Evolutionary conservation across 2,888 invertebrate genomes (phyloP).

Genomic region (Brenthis daphne): DNA sequence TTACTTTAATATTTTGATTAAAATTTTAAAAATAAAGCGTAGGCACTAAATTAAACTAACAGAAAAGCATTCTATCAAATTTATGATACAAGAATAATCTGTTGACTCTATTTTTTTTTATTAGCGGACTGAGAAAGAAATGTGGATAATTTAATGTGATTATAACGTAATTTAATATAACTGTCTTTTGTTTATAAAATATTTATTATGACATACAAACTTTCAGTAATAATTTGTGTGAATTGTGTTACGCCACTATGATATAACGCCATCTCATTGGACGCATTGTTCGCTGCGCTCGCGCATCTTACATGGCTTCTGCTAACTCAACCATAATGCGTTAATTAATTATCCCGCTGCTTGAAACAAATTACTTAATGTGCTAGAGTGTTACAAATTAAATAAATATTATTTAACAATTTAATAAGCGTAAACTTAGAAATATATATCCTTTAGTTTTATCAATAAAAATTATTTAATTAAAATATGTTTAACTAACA

Average conservation of each 20-base stretch:
- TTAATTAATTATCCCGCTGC: conserved; percentile 58
- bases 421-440: too few relatives aligned
- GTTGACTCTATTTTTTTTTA: too few relatives aligned
- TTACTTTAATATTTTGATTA: too few relatives aligned
- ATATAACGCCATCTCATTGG: conserved; percentile 49
- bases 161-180: conserved; percentile 11
- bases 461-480: neutral
- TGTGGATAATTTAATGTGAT: conserved; percentile 10
- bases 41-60: too few relatives aligned
- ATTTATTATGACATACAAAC: conserved; percentile 19
- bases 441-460: too few relatives aligned
- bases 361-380: conserved; percentile 49
- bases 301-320: conserved; percentile 44
- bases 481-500: neutral
- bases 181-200: conserved; percentile 20
- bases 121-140: neutral
- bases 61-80: too few relatives aligned
- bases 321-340: conserved; percentile 47
- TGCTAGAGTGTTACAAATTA: neutral
- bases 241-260: conserved; percentile 54
- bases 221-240: conserved; percentile 25
- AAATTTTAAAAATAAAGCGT: too few relatives aligned
- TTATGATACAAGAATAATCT: too few relatives aligned
- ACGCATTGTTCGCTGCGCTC: conserved; percentile 45
- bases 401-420: too few relatives aligned